phyloP scores from a whole-genome alignment of 2,888 invertebrate species.

The Taphrorychus bicolor region DNA sequence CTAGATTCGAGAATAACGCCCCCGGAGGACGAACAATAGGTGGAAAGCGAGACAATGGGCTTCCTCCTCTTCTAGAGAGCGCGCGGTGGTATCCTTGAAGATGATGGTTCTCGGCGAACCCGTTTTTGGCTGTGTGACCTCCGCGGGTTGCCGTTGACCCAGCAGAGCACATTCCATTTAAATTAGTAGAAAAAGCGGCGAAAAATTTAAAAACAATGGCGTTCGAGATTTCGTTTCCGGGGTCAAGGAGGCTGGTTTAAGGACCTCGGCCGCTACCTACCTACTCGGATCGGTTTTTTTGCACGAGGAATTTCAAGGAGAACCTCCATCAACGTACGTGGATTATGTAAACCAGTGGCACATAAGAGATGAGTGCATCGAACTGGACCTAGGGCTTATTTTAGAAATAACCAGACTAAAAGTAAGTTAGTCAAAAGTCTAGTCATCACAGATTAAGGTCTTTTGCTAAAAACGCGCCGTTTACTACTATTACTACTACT shows the following conservation, averaged over 20 bases:
- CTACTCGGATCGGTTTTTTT: not conserved
- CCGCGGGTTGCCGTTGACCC: not conserved
- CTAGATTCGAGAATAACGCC: too few species aligned
- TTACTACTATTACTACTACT: too few species aligned
- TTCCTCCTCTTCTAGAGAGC: not conserved
- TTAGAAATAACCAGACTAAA: too few species aligned
- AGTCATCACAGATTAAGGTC: too few species aligned
- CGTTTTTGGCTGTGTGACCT: not conserved
- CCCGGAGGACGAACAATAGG: too few species aligned
- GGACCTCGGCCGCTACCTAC: not conserved
- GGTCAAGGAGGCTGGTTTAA: not conserved
- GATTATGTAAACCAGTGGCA: not conserved
- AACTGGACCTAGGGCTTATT: too few species aligned
- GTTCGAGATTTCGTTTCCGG: conserved; percentile 4
- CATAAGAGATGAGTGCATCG: too few species aligned
- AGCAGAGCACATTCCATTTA: conserved; percentile 2
- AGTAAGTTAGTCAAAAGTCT: too few species aligned
- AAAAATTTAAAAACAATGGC: conserved; percentile 2
- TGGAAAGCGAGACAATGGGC: too few species aligned
- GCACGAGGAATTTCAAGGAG: not conserved
- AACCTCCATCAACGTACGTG: not conserved
- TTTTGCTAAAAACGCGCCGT: too few species aligned
- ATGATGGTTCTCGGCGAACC: not conserved
- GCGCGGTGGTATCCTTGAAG: too few species aligned
- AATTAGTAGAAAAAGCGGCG: conserved; percentile 5